Evolutionary conservation across 2,888 invertebrate genomes (phyloP).

Genomic region (Macropis europaea): DNA sequence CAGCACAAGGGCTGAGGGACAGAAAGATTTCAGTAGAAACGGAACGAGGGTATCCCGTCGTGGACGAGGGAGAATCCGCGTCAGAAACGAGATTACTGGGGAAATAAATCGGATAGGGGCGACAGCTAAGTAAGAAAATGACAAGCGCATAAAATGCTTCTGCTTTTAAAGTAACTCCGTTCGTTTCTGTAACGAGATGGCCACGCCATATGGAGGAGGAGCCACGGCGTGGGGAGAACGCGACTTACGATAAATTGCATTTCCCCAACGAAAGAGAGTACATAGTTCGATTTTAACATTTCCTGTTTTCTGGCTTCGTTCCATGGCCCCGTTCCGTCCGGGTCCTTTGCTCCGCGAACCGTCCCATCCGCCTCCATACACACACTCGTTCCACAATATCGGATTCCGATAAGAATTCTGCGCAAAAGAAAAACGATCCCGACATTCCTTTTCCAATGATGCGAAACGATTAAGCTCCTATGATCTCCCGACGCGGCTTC

Average conservation of each 20-base stretch:
- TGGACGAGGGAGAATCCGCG: conserved; percentile 5
- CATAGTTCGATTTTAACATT: conserved; percentile 73
- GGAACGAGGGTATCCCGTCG: background rate
- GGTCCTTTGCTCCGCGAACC: conserved; percentile 23
- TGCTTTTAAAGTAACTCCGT: conserved; percentile 43
- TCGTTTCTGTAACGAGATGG: conserved; percentile 56
- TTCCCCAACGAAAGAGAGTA: conserved; percentile 56
- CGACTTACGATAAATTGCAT: conserved; percentile 75
- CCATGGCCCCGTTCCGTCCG: conserved; percentile 63
- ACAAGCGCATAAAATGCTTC: conserved; percentile 45
- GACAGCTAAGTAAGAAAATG: conserved; percentile 31
- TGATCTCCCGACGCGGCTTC: conserved; percentile 38
- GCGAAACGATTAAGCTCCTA: conserved; percentile 58
- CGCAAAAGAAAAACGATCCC: conserved; percentile 59
- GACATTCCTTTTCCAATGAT: conserved; percentile 52
- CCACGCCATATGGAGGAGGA: conserved; percentile 12
- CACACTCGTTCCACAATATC: conserved; percentile 61
- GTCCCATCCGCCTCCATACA: conserved; percentile 44
- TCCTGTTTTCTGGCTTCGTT: conserved; percentile 74
- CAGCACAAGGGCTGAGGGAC: background rate
- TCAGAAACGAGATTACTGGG: conserved; percentile 23
- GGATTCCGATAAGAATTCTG: conserved; percentile 74
- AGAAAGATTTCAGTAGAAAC: conserved; percentile 1
- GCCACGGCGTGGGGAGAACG: conserved; percentile 9
- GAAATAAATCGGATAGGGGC: conserved; percentile 46